Evolutionary conservation across 1,140 invertebrate species (phyloP), one percentile per base, ranked within the genome.

Genomic region (Vanessa atalanta): DNA sequence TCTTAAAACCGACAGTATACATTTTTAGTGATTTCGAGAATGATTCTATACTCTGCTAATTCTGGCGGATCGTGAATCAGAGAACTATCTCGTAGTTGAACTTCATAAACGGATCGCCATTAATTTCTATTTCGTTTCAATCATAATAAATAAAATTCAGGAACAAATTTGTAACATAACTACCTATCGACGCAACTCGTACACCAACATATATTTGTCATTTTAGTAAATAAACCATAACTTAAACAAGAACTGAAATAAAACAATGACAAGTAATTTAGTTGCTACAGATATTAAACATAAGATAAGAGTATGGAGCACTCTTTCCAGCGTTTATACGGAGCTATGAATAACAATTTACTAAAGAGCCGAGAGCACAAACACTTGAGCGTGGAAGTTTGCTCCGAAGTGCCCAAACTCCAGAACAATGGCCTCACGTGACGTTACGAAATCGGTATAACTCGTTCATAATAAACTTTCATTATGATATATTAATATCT

Each of bases 331-430:
- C 86, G 86, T 89, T 90, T 89, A 87, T 89, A 88, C 83, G 86
- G 85, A 89, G 88, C 88, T 88, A 90, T 92, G 88, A 92, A 92
- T 90, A 92, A 90, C 88, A 90, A 92, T 92, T 88, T 89, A 87
- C 81, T 81, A 84, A 88, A 87, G 88, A 90, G 88, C 85, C 83
- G 81, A 78, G 75, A 88, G 84, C 83, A 79, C 87, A 91, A 90
- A 90, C 87, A 90, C 86, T 92, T 87, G 85, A 87, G 84, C 79
- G 80, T 80, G 74, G 83, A 92, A 92, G 83, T 92, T 92, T 88
- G 86, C 91, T 91, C 80, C 83, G 79, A 87, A 92, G 89, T 90
- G 76, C 89, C 88, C 79, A 90, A 89, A 92, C 84, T 90, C 86
- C 75, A 72, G 85, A 89, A 92, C 87, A 90, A 90, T 88, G 86